Percentiles rank a stretch among this genome's conserved stretches.
Evolutionary conservation across 2,797 vertebrate genomes (phyloP).

Genomic region (Tarsius wallacei): DNA sequence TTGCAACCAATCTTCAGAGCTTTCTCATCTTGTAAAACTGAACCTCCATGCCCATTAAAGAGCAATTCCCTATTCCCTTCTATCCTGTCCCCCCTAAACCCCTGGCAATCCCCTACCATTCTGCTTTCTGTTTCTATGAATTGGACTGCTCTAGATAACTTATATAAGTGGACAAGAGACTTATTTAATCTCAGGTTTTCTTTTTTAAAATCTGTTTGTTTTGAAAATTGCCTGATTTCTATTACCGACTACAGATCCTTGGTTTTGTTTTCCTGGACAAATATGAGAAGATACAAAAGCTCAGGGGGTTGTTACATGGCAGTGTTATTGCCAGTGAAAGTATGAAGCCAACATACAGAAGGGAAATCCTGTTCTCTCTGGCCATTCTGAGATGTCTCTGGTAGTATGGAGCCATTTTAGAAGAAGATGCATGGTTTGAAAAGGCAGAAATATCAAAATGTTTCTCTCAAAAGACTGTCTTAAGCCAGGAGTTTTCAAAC

Average conservation of each 20-base stretch:
- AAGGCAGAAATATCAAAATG: slow-evolving; percentile 51
- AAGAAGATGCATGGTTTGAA: neutral
- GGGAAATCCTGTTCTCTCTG: neutral
- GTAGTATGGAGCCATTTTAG: neutral
- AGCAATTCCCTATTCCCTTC: neutral
- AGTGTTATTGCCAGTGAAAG: neutral
- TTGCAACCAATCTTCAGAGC: neutral
- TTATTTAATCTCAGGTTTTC: slow-evolving; percentile 43
- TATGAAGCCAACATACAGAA: neutral
- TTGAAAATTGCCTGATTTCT: slow-evolving; percentile 53
- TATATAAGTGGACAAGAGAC: neutral
- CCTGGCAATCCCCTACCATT: neutral
- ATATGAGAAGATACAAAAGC: neutral
- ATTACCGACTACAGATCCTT: neutral
- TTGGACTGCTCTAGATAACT: neutral
- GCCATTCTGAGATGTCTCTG: neutral
- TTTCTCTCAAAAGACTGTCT: slow-evolving; percentile 35
- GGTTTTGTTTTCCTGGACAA: slow-evolving; percentile 35
- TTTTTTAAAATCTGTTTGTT: neutral
- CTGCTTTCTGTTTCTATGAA: slow-evolving; percentile 38
- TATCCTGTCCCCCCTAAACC: no score
- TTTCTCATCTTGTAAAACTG: slow-evolving; percentile 46
- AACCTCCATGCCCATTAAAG: neutral
- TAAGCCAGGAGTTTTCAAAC: slow-evolving; percentile 10
- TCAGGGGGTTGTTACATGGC: neutral